Percentiles rank a stretch among this genome's conserved stretches.
These are phyloP conservation scores for Plagodis pulveraria DNA, from an alignment of 2,888 invertebrate genomes.

Conservation along the genomic window DNA sequence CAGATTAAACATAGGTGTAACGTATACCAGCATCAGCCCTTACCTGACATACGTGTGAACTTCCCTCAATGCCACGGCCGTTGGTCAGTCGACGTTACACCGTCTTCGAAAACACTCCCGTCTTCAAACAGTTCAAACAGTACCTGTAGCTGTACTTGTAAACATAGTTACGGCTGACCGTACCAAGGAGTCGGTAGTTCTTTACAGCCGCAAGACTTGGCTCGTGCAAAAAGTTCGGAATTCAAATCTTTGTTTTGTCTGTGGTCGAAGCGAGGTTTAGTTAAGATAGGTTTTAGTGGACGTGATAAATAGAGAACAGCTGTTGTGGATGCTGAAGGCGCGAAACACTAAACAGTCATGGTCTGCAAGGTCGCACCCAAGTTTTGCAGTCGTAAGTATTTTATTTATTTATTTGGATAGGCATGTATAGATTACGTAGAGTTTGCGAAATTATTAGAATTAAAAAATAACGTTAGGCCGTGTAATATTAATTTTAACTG, in stretches of 20 bases:
- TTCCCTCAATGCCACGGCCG: slow-evolving; percentile 5
- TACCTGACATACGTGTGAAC: background rate
- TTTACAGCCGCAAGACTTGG: background rate
- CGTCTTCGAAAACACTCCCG: slow-evolving; percentile 10
- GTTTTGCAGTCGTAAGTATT: slow-evolving; percentile 60
- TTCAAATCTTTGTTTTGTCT: background rate
- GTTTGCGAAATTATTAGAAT: no score
- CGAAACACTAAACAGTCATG: slow-evolving; percentile 43
- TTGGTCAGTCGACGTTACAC: slow-evolving; percentile 11
- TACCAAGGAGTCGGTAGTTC: background rate
- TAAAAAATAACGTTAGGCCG: no score
- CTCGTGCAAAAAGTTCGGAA: background rate
- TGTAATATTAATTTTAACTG: no score
- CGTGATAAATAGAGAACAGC: background rate
- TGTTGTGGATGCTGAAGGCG: slow-evolving; percentile 15
- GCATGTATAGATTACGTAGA: no score
- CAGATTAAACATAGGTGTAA: background rate
- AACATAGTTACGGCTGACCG: background rate
- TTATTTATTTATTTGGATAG: slow-evolving; percentile 3
- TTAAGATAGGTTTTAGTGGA: background rate
- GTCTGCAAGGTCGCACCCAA: slow-evolving; percentile 71
- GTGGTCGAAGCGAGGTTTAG: background rate
- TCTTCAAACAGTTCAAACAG: background rate
- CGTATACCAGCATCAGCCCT: background rate
- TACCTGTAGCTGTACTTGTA: background rate